Base-by-base conservation (phyloP, 1,140 invertebrate species). In the Rhyacophila brunnea region DNA sequence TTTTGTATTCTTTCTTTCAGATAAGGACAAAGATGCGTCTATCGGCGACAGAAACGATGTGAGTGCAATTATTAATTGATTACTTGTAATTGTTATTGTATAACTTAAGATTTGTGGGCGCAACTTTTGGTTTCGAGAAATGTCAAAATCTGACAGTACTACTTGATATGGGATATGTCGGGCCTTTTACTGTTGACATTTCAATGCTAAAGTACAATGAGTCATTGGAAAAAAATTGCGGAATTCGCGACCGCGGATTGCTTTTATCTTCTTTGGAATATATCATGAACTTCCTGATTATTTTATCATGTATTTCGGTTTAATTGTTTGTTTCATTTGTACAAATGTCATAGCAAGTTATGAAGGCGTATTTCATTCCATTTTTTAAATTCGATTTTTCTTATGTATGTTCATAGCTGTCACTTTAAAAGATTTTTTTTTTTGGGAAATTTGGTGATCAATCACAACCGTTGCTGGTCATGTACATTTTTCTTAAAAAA, bases 31-130 rank as follows among this genome's bases (percentile, higher is more conserved):
- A 36, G 60, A 62, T 17, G 35, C 54, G 11, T 54, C 54, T 10
- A 50, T 51, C 48, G 58, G 47, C 10, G 62, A 65, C 32, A 60
- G 54, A 45, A 65, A 60, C 54, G 62, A 65, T 36, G 62, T 65
- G 62, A 65, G 62, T 65, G 35, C 7, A 38, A n/a, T 9, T 13
- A 42, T 42, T 43, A 19, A 11, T 11, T 11, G 19, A 14, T 6
- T 18, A 34, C 18, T 46, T 19, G 18, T 6, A 3, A 13, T 40
- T 5, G 38, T n/a, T 40, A 40, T 13, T 40, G 11, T 13, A 40
- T n/a, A 28, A 5, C 9, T 3, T 28, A 3, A 5, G 3, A 5
- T 9, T 9, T 28, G 3, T 40, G 11, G 5, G 3, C 11, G 4
- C 11, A 13, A 40, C 3, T 40, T n/a, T n/a, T 40, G 38, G 11